A percentile compares a stretch with the other conserved stretches of the same genome.
Evolutionary conservation across 2,113 vertebrate species (phyloP).

Genomic region (Menidia beryllina): DNA sequence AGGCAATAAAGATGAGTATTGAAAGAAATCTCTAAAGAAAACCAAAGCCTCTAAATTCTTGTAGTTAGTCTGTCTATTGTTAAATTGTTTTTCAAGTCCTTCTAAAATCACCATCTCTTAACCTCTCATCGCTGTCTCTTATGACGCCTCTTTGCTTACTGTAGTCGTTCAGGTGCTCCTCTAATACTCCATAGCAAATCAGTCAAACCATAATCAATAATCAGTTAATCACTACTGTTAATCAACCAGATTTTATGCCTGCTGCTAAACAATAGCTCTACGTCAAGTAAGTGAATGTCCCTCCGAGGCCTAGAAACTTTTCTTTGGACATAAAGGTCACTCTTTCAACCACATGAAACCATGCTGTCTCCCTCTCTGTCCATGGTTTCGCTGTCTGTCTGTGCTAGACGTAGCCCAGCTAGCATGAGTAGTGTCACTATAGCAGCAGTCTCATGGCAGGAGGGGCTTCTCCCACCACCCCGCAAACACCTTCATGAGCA

Average conservation of each 20-base stretch:
- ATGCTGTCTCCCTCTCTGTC: conserved; percentile 84
- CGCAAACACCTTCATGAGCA: conserved; percentile 56
- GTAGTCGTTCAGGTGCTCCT: conserved; percentile 79
- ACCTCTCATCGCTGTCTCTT: conserved; percentile 95
- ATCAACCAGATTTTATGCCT: conserved; percentile 53
- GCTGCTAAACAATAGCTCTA: conserved; percentile 81
- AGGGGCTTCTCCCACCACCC: conserved; percentile 41
- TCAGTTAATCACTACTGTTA: conserved; percentile 66
- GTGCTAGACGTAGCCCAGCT: conserved; percentile 70
- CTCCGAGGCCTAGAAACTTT: conserved; percentile 51
- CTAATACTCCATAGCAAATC: conserved; percentile 96
- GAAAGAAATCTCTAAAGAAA: conserved; percentile 69
- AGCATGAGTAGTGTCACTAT: conserved; percentile 78
- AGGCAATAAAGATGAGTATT: conserved; percentile 84
- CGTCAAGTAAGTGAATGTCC: conserved; percentile 87
- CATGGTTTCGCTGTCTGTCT: conserved; percentile 78
- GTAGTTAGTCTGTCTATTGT: conserved; percentile 83
- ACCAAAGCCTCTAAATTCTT: conserved; percentile 90
- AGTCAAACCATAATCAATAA: conserved; percentile 80
- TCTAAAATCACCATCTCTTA: conserved; percentile 92
- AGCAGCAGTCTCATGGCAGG: conserved; percentile 57
- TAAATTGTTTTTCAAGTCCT: conserved; percentile 81
- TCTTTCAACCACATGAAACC: conserved; percentile 76
- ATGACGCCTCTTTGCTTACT: conserved; percentile 91
- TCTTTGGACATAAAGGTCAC: conserved; percentile 72